Percentiles rank a stretch among this genome's conserved stretches.
phyloP scores from a whole-genome alignment of 2,797 vertebrate genomes.

The Apogon hyalosoma region DNA sequence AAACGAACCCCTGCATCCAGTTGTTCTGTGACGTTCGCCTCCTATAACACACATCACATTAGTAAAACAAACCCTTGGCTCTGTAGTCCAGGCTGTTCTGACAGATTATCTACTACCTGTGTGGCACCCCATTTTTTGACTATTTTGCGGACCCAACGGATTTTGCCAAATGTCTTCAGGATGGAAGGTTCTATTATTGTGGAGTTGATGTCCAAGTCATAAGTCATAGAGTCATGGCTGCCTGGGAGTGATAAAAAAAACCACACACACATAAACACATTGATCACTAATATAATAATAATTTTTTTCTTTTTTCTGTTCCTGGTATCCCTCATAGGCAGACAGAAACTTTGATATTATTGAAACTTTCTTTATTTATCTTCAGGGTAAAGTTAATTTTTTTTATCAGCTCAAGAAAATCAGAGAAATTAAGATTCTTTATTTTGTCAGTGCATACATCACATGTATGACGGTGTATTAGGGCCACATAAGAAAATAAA shows the following conservation, averaged over 20 bases:
- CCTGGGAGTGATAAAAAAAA: conserved; percentile 39
- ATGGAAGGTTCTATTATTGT: conserved; percentile 57
- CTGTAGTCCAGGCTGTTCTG: accelerated
- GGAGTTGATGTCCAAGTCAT: conserved; percentile 67
- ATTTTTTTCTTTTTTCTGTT: no score
- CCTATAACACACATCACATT: conserved; percentile 31
- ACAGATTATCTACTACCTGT: conserved; percentile 44
- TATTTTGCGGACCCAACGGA: conserved; percentile 40
- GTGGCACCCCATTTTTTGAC: conserved; percentile 56
- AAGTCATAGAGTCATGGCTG: conserved; percentile 74
- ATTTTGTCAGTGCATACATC: no score
- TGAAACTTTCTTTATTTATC: not conserved
- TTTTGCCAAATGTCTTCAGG: conserved; percentile 45
- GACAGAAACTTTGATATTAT: no score
- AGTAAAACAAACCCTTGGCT: not conserved
- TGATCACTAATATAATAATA: not conserved
- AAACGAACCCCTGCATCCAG: conserved; percentile 70
- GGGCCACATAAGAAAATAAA: no score
- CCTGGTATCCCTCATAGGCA: no score
- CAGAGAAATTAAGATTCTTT: no score
- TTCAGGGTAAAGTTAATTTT: no score
- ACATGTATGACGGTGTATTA: no score
- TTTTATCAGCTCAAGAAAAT: no score
- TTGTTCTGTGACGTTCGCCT: conserved; percentile 52
- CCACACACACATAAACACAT: not conserved